These are phyloP conservation scores for Sebastes hubbsi DNA, from an alignment of 2,797 vertebrate genomes.

Conservation along the genomic window DNA sequence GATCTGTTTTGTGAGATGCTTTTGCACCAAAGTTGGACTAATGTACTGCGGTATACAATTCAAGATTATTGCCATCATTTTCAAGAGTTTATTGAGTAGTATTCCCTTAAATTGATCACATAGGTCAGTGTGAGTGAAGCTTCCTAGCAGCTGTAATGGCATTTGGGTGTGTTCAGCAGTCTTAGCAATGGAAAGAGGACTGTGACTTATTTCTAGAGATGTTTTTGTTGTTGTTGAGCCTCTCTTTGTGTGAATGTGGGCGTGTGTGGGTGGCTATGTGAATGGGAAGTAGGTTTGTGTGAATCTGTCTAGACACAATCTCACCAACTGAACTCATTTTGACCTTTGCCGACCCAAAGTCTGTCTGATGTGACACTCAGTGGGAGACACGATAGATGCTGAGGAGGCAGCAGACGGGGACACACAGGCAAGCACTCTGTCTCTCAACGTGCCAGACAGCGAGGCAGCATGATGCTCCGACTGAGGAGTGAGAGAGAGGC, in stretches of 20 bases:
- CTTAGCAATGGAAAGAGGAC: slow-evolving; percentile 3
- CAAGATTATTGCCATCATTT: background rate
- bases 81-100: background rate
- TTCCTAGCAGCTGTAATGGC: background rate
- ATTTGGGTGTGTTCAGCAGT: background rate
- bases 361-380: slow-evolving; percentile 57
- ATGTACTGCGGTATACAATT: background rate
- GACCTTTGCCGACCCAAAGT: slow-evolving; percentile 59
- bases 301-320: slow-evolving; percentile 55
- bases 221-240: slow-evolving; percentile 2
- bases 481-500: slow-evolving; percentile 31
- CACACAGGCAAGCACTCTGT: slow-evolving; percentile 32
- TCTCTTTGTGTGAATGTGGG: background rate
- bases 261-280: background rate
- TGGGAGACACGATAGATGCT: slow-evolving; percentile 58
- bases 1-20: background rate
- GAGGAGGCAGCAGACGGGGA: slow-evolving; percentile 62
- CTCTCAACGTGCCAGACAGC: slow-evolving; percentile 50
- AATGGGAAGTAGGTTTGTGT: slow-evolving; percentile 1
- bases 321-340: slow-evolving; percentile 56
- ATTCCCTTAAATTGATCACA: background rate
- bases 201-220: slow-evolving; percentile 1
- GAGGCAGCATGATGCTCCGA: slow-evolving; percentile 43
- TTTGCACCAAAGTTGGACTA: background rate
- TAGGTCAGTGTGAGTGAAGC: background rate